Base-by-base conservation (phyloP, 2,888 invertebrate genomes). In the Gerris lacustris region DNA sequence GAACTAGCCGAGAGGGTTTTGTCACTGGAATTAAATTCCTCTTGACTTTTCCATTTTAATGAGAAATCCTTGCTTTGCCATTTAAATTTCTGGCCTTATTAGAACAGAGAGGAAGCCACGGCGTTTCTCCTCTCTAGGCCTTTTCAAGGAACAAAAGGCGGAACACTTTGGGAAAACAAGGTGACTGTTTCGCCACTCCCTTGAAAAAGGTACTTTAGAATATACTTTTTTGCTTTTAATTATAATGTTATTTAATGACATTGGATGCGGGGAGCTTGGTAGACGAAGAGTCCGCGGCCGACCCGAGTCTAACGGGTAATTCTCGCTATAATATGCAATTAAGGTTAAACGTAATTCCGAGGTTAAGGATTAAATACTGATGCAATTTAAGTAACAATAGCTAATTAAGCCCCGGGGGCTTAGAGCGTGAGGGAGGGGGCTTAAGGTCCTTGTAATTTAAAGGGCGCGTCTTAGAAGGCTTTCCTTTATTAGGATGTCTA, bases 281-380 rank as follows among this genome's bases (percentile, higher is more conserved):
- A 31, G 31, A 31, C 31, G 31, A 31, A 31, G 31, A 31, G 31
- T 31, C 31, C 31, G 31, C 31, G 31, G 31, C 31, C 31, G 31
- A 31, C 31, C 31, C 31, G 31, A 31, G 31, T 31, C 31, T 31
- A 31, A 31, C 31, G 55, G 55, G 9, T 55, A 55, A 55, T 55
- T 55, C 55, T 55, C 55, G 55, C 55, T 15, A 55, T 55, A 55
- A 55, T 55, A 55, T 55, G 55, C 55, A 55, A 55, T 55, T 55
- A 55, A 55, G 55, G 55, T 55, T 55, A 55, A 55, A 55, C 55
- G 55, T 55, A 55, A 55, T 55, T 55, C 15, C 55, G 55, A 55
- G 55, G 55, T 55, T 55, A 55, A 55, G 55, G 55, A 55, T 55
- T 55, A 55, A 55, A 55, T 55, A 55, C 55, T 55, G 55, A 55